These are phyloP conservation scores for Entomobrya multifasciata DNA, from an alignment of 2,888 invertebrate species.

Conservation along the genomic window DNA sequence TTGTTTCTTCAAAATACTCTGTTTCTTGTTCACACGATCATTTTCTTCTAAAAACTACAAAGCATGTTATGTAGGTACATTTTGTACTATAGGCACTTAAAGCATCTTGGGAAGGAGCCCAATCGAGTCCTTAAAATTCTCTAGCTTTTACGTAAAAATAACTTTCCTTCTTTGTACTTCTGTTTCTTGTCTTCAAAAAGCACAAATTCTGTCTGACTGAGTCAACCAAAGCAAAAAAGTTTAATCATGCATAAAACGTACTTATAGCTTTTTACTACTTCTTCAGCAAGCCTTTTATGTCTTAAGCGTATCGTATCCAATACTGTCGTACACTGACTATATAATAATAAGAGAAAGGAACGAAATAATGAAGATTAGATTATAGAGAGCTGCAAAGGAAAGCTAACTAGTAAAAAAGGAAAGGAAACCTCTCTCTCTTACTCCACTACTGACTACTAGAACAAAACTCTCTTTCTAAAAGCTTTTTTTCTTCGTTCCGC, in stretches of 20 bases:
- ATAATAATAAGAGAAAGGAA: no score
- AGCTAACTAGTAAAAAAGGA: neutral
- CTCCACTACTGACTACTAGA: no score
- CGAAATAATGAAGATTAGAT: conserved; percentile 28
- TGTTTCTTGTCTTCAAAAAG: no score
- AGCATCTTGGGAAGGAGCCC: neutral
- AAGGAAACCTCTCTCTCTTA: no score
- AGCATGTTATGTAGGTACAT: no score
- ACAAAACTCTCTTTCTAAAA: neutral
- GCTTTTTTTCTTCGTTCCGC: conserved; percentile 2
- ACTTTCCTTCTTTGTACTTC: neutral
- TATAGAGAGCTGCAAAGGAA: neutral
- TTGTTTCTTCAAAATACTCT: no score
- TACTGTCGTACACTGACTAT: no score
- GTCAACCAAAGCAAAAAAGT: neutral
- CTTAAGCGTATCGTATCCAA: neutral
- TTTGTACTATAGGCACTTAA: no score
- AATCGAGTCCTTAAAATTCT: neutral
- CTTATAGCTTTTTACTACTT: neutral
- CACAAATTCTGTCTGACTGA: conserved; percentile 12
- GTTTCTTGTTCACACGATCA: no score
- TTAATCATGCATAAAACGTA: conserved; percentile 36
- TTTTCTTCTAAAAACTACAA: no score
- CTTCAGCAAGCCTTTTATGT: neutral
- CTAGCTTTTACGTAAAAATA: neutral